Base-by-base conservation (phyloP, 2,888 invertebrate species). In the Dorcus parallelipipedus region DNA sequence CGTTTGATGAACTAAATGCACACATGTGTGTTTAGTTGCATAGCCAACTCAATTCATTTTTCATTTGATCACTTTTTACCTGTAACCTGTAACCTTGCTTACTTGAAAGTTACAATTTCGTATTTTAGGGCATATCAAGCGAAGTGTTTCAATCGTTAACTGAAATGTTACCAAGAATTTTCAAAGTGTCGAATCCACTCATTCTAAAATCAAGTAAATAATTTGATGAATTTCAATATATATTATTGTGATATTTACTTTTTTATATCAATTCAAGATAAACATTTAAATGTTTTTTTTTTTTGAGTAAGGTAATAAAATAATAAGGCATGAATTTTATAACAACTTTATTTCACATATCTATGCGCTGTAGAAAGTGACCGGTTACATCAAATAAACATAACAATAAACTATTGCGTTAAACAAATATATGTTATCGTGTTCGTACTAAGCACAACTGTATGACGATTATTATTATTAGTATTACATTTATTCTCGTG, bases 161-260 rank as follows among this genome's bases (percentile, higher is more conserved):
- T 3, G 86, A 89, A 54, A 92, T 97, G 89, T 83, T 97, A 68
- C 95, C 97, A 23, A 87, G 89, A 72, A 95, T 97, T 66, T 98
- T 97, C 80, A 85, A 96, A 63, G 87, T 95, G 42, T 93, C 96
- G n/a, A 97, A 95, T 82, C 95, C 97, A 3, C 85, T 97, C 69
- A 87, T 92, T 71, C 84, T 89, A 66, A 88, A 86, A 67, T 74
- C 69, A 62, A 64, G 45, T 38, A 58, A 58, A 45, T 58, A 41
- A 49, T 33, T 33, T 33, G 1, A 33, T 5, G 3, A 33, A 33
- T 33, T 33, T 5, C 1, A 33, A 5, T 33, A 33, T 7, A 6
- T 33, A 33, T 26, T 26, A 26, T 26, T 33, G 26, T 33, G 26
- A 33, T 33, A 33, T 7, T 33, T 33, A 33, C 26, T 33, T 33